Evolutionary conservation across 2,888 invertebrate genomes (phyloP).

Genomic region (Leptopilina myrica): DNA sequence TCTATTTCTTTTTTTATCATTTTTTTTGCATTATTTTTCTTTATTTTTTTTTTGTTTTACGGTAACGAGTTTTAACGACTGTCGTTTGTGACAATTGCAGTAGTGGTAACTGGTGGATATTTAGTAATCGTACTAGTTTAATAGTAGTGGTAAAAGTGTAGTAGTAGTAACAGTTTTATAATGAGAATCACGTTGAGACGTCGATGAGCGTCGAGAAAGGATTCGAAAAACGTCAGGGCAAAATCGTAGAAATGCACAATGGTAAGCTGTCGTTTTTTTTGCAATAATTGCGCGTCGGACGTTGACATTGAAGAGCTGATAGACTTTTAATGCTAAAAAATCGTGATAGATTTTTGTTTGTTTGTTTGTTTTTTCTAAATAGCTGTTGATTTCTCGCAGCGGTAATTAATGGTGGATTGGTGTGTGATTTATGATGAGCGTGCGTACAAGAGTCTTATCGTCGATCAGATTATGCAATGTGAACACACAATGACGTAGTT

Average conservation of each 20-base stretch:
- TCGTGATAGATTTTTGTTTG: conserved; percentile 53
- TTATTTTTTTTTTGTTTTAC: conserved; percentile 15
- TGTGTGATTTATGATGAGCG: conserved; percentile 71
- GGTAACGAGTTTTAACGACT: conserved; percentile 37
- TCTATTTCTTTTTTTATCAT: background rate
- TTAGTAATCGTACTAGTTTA: conserved; percentile 30
- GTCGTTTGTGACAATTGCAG: conserved; percentile 31
- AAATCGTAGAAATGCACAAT: conserved; percentile 55
- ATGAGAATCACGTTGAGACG: conserved; percentile 43
- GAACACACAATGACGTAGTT: conserved; percentile 76
- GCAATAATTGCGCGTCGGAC: conserved; percentile 49
- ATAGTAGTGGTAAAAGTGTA: conserved; percentile 40
- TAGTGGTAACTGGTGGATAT: conserved; percentile 40
- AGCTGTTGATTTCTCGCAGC: conserved; percentile 51
- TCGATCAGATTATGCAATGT: conserved; percentile 76
- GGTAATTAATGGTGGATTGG: conserved; percentile 42
- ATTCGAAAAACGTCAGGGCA: conserved; percentile 52
- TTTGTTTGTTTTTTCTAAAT: background rate
- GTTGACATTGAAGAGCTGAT: conserved; percentile 52
- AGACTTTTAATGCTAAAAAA: conserved; percentile 36
- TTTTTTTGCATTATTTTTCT: too few relatives aligned
- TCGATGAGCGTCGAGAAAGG: conserved; percentile 52
- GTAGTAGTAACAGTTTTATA: conserved; percentile 42
- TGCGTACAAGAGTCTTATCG: conserved; percentile 76
- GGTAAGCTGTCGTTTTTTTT: conserved; percentile 50